A percentile compares a stretch with the other conserved stretches of the same genome.
These are phyloP conservation scores for Zeugodacus cucurbitae DNA, from an alignment of 1,140 invertebrate species.

Conservation along the genomic window DNA sequence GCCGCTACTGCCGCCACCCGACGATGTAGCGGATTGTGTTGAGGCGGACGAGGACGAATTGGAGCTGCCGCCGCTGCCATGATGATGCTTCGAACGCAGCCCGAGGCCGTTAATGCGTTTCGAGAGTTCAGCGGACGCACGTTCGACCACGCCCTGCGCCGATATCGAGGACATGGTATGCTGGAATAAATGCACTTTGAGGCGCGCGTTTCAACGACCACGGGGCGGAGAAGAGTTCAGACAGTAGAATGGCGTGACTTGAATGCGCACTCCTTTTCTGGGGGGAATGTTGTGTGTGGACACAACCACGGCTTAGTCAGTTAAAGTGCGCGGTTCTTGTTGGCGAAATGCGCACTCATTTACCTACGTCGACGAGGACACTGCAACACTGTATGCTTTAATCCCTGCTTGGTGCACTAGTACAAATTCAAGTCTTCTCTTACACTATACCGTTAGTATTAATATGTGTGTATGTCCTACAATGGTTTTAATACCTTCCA, in stretches of 20 bases:
- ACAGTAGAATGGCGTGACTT: neutral
- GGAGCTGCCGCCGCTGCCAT: constrained; percentile 59
- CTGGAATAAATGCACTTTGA: constrained; percentile 65
- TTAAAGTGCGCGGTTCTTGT: neutral
- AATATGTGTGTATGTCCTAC: neutral
- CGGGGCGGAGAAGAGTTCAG: neutral
- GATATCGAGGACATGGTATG: constrained; percentile 66
- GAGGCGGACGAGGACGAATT: constrained; percentile 41
- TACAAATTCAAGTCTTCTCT: neutral
- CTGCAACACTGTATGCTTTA: too few relatives aligned
- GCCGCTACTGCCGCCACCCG: constrained; percentile 49
- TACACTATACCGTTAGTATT: neutral
- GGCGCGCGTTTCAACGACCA: constrained; percentile 19
- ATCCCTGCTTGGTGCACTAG: too few relatives aligned
- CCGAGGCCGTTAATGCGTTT: constrained; percentile 88
- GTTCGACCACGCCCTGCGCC: constrained; percentile 77
- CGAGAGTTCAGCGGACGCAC: constrained; percentile 86
- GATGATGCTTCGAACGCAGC: constrained; percentile 76
- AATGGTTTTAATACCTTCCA: neutral
- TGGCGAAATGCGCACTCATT: neutral
- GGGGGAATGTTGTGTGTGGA: too few relatives aligned
- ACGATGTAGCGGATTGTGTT: constrained; percentile 19
- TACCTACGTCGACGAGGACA: too few relatives aligned
- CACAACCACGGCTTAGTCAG: too few relatives aligned
- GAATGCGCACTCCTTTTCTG: neutral